Base-by-base conservation (phyloP, 2,888 invertebrate species). In the Megalurothrips usitatus region DNA sequence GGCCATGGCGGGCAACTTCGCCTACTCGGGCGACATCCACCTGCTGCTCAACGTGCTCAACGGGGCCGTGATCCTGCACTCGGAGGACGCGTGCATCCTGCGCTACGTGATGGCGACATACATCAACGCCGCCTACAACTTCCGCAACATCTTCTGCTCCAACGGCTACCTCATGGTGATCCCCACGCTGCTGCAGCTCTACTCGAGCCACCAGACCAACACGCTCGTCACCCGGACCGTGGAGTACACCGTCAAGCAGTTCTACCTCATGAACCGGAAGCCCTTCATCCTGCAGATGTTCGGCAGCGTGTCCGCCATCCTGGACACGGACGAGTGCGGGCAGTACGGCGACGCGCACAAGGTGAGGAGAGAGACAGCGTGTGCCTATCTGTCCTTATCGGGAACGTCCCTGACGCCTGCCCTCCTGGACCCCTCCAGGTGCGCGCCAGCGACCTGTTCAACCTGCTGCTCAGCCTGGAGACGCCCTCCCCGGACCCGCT, bases 271-370 rank as follows among this genome's bases (percentile, higher is more conserved):
- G 87, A 99, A 99, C 86, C 91, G 99, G 80, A 99, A 99, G 86
- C 99, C 99, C 0, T 99, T 99, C 86, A 96, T 99, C 84, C 89
- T 99, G 80, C 98, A 99, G 91, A 97, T 99, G 97, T 99, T 99
- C 88, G 99, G 99, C 1, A 97, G 98, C 4, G 96, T 98, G 0
- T 98, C 99, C 0, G 96, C 97, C 1, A 96, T 98, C 86, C 89
- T 99, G 84, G 98, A 99, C 86, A 96, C 96, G 0, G 96, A 96
- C 85, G 95, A 95, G 85, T 92, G 93, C 83, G 93, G 95, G 52
- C 92, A 93, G 8, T 95, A 93, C 86, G 97, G 97, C 8, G 96
- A 97, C 88, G 96, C 97, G 0, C 96, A 96, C 86, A 96, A 96
- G 88, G 96, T 95, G 86, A 86, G 86, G n/a, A n/a, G n/a, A n/a